These are phyloP conservation scores for Cheumatopsyche charites DNA, from an alignment of 1,140 invertebrate species.

Conservation along the genomic window DNA sequence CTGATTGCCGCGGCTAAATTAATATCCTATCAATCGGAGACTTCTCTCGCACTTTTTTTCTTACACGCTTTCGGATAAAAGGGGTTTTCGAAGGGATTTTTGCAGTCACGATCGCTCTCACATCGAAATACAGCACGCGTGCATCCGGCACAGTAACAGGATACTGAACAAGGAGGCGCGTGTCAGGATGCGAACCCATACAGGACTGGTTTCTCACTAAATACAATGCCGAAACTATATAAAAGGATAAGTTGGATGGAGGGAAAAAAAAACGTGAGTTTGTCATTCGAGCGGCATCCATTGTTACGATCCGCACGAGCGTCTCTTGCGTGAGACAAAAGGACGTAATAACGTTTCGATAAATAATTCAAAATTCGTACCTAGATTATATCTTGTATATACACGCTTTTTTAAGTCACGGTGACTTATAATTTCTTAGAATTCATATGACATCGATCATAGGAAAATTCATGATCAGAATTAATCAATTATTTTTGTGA, in stretches of 20 bases:
- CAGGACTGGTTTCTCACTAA: not conserved
- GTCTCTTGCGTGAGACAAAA: not conserved
- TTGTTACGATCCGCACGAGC: constrained; percentile 18
- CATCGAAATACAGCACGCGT: not conserved
- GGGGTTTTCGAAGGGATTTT: not conserved
- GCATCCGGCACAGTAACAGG: constrained; percentile 17
- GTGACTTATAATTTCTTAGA: too few species aligned
- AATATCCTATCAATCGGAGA: constrained; percentile 18
- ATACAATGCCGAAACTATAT: not conserved
- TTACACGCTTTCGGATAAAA: not conserved
- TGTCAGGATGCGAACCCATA: not conserved
- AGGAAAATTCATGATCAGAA: too few species aligned
- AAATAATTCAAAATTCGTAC: too few species aligned
- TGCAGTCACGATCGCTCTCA: constrained; percentile 2
- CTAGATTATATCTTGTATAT: too few species aligned
- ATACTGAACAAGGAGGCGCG: constrained; percentile 1
- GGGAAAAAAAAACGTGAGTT: not conserved
- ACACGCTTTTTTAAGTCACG: too few species aligned
- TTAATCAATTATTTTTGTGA: too few species aligned
- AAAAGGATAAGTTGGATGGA: too few species aligned
- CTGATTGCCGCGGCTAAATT: not conserved
- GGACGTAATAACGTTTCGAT: too few species aligned
- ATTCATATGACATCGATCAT: too few species aligned
- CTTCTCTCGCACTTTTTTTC: too few species aligned
- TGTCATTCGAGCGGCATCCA: not conserved